Conservation (phyloP, 2,797 vertebrate genomes). For the Sciurus vulgaris region DNA sequence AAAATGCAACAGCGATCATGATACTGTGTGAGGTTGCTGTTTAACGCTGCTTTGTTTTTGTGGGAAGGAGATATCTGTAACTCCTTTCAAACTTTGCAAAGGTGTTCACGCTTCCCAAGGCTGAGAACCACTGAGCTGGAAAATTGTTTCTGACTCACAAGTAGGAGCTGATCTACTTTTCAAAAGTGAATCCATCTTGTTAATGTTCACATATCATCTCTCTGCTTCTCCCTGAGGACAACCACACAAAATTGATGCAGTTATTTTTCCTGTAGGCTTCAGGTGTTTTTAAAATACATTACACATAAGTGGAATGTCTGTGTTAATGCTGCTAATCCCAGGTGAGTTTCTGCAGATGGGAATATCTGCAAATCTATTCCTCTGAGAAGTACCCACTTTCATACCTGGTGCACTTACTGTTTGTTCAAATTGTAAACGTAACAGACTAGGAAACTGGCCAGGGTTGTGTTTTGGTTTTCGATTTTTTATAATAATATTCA, state of each 20-base stretch:
- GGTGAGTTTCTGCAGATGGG: slow-evolving; percentile 28
- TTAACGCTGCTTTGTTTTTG: background rate
- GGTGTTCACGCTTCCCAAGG: background rate
- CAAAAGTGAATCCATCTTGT: slow-evolving; percentile 26
- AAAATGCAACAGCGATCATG: background rate
- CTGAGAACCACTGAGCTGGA: slow-evolving; percentile 45
- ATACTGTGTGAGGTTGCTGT: background rate
- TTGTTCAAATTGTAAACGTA: slow-evolving; percentile 39
- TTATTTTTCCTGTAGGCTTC: background rate
- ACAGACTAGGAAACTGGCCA: background rate
- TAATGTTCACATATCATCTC: slow-evolving; percentile 20
- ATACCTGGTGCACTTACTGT: background rate
- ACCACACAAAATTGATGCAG: background rate
- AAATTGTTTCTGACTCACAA: slow-evolving; percentile 68
- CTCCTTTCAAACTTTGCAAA: background rate
- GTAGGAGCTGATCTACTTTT: slow-evolving; percentile 59
- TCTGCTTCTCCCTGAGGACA: slow-evolving; percentile 66
- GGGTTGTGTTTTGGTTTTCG: background rate
- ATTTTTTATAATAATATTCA: background rate
- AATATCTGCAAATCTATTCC: background rate
- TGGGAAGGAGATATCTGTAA: background rate
- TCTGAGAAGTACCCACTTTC: slow-evolving; percentile 29
- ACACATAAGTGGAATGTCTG: background rate
- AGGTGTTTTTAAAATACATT: background rate
- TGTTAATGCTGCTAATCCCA: background rate